Conservation (phyloP, 2,888 invertebrate genomes). For the Microctonus brassicae region DNA sequence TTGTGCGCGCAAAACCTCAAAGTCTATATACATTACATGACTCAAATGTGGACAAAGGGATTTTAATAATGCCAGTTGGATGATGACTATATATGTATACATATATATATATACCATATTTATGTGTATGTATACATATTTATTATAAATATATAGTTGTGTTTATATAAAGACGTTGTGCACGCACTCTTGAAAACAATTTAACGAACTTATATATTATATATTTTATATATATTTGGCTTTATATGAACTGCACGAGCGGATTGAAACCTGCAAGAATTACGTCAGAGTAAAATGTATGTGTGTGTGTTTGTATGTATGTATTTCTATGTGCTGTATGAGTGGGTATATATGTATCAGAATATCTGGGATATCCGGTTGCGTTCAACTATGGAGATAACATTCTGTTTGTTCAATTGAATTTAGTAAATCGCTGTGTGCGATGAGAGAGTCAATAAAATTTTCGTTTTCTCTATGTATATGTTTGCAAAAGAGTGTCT, state of each 20-base stretch:
- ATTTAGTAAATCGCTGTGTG: slow-evolving; percentile 20
- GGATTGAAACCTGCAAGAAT: neutral
- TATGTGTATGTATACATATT: no score
- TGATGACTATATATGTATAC: neutral
- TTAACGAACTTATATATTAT: neutral
- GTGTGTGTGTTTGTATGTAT: neutral
- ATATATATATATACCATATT: no score
- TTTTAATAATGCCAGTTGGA: neutral
- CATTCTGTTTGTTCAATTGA: slow-evolving; percentile 3
- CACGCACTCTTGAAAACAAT: slow-evolving; percentile 18
- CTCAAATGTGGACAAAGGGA: neutral
- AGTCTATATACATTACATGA: neutral
- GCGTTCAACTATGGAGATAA: slow-evolving; percentile 26
- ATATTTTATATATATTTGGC: neutral
- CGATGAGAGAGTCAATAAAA: neutral
- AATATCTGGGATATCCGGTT: slow-evolving; percentile 26
- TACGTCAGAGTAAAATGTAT: neutral
- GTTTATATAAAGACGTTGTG: neutral
- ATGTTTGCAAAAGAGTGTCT: neutral
- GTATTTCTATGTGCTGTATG: neutral
- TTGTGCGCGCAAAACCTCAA: neutral
- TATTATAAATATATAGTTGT: neutral
- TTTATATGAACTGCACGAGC: neutral
- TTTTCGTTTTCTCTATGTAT: neutral
- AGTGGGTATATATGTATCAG: slow-evolving; percentile 10